Evolutionary conservation across 2,888 invertebrate genomes (phyloP).

Genomic region (Ennomos fuscantarius): DNA sequence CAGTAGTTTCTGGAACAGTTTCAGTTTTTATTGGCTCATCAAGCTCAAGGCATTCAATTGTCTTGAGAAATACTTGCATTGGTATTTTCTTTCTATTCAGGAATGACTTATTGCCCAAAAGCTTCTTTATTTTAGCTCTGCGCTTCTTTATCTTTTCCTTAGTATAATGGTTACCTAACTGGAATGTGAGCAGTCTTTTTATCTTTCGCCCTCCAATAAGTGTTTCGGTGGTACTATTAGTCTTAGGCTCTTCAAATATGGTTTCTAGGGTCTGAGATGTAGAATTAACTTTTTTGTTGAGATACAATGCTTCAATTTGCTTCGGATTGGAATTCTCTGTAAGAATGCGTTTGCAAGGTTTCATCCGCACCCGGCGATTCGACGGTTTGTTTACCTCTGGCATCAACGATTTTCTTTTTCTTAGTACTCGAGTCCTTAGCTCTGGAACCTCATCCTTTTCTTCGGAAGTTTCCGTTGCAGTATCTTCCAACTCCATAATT

Average conservation of each 20-base stretch:
- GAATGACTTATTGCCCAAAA: constrained; percentile 80
- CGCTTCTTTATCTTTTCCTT: constrained; percentile 85
- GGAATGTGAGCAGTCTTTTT: constrained; percentile 85
- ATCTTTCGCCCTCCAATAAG: constrained; percentile 83
- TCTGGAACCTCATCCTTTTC: constrained; percentile 50
- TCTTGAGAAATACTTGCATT: constrained; percentile 84
- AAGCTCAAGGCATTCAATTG: constrained; percentile 80
- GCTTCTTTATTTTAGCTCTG: constrained; percentile 83
- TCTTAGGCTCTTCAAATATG: constrained; percentile 86
- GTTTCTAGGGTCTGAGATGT: constrained; percentile 85
- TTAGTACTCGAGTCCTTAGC: constrained; percentile 59
- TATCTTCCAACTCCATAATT: constrained; percentile 71
- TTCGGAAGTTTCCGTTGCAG: constrained; percentile 39
- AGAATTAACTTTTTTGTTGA: constrained; percentile 83
- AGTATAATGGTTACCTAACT: constrained; percentile 75
- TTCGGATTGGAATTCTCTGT: constrained; percentile 71
- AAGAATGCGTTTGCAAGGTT: constrained; percentile 72
- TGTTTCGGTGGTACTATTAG: constrained; percentile 66
- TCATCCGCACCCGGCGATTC: constrained; percentile 79
- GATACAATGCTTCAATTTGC: constrained; percentile 83
- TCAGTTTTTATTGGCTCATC: constrained; percentile 71
- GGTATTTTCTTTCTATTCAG: constrained; percentile 81
- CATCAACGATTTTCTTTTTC: constrained; percentile 71
- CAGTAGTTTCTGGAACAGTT: constrained; percentile 48
- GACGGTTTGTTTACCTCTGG: constrained; percentile 66